Percentiles rank a stretch among this genome's conserved stretches.
Conservation (phyloP, 2,888 invertebrate genomes). For the Apamea monoglypha region DNA sequence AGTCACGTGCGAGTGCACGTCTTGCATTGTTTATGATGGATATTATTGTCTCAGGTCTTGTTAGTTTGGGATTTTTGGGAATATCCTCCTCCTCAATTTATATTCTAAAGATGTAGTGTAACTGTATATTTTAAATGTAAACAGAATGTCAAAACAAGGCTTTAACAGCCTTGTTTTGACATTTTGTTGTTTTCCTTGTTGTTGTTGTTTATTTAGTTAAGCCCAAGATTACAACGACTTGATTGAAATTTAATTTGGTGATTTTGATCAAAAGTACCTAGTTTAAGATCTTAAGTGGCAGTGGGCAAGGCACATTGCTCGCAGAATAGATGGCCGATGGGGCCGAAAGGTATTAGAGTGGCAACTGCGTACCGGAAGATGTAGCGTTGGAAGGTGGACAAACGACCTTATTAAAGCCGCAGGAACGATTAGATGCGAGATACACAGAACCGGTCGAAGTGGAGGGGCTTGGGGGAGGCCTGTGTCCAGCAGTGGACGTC, state of each 20-base stretch:
- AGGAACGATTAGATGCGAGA: too few relatives aligned
- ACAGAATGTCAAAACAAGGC: neutral
- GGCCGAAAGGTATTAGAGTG: too few relatives aligned
- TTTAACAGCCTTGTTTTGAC: neutral
- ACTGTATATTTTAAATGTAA: neutral
- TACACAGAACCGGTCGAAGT: too few relatives aligned
- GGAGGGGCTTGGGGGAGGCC: too few relatives aligned
- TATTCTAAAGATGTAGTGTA: constrained; percentile 3
- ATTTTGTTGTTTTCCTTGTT: neutral
- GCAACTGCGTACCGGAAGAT: too few relatives aligned
- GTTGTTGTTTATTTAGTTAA: neutral
- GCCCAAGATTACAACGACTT: neutral
- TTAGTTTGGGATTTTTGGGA: neutral
- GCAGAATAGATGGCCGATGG: too few relatives aligned
- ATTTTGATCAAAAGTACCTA: neutral
- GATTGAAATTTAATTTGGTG: neutral
- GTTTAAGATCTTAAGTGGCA: too few relatives aligned
- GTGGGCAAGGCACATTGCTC: too few relatives aligned
- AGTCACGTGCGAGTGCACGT: constrained; percentile 7
- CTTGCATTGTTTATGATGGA: neutral
- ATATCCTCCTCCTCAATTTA: neutral
- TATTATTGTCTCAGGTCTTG: neutral
- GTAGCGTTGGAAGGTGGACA: too few relatives aligned
- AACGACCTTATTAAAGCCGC: too few relatives aligned
- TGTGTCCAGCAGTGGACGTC: too few relatives aligned